Base-by-base conservation (phyloP, 2,888 invertebrate species). In the Calephelis perditalis region DNA sequence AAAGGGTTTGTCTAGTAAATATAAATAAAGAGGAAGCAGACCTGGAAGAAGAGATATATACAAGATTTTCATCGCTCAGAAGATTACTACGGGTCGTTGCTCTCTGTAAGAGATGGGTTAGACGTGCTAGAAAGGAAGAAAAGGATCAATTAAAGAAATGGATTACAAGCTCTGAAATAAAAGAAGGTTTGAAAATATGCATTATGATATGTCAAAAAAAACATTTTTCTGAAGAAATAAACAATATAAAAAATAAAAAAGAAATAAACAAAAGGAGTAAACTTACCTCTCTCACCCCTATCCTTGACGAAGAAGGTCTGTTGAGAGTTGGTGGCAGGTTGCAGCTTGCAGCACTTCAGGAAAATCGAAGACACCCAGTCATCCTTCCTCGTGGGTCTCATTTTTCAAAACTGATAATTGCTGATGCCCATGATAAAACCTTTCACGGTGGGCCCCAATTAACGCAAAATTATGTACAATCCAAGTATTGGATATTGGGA, bases 371-470 rank as follows among this genome's bases (percentile, higher is more conserved):
- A n/a, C 60, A 62, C 55, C 65, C 60, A 9, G 57, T 65, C n/a
- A 56, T 65, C 11, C 12, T 65, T 12, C 60, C 63, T 26, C 52
- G 55, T 40, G 36, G 57, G 5, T 52, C 43, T 9, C 61, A 56
- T 57, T 62, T 63, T n/a, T 43, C 63, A 5, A 36, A 47, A 2
- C 58, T 70, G 1, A 60, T 71, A 2, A 55, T 71, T 3, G 40
- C 57, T 5, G 72, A 72, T 52, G 70, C 71, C 2, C 71, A 70
- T 44, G 37, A 46, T 0, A 63, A 58, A 36, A 70, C 69, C 1
- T 36, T 72, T n/a, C 71, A 73, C 58, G 70, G 70, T 35, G 69
- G 69, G 9, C 46, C 58, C 11, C 67, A 67, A 59, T 10, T 67
- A 2, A 71, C 65, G 67, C n/a, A 68, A 54, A 57, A 49, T 7